These are phyloP conservation scores for Cydia strobilella DNA, from an alignment of 1,140 invertebrate species.

Conservation along the genomic window DNA sequence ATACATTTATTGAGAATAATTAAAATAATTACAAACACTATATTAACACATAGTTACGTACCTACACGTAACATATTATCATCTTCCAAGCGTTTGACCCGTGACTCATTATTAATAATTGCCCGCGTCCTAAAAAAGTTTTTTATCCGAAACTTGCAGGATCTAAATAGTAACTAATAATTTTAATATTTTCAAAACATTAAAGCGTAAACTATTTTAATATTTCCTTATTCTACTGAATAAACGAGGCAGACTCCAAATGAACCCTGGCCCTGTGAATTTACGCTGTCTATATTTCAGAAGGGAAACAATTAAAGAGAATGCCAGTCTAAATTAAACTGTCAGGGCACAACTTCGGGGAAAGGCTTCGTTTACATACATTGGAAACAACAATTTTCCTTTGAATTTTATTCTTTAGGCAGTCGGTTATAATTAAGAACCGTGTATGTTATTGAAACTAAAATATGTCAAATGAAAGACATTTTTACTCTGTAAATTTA, in stretches of 20 bases:
- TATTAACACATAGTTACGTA: too few species aligned
- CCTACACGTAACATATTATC: too few species aligned
- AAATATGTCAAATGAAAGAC: background rate
- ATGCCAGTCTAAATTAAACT: slow-evolving; percentile 58
- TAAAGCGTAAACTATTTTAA: background rate
- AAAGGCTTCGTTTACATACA: slow-evolving; percentile 44
- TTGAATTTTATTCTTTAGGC: slow-evolving; percentile 10
- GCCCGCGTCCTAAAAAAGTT: background rate
- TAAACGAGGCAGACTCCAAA: slow-evolving; percentile 15
- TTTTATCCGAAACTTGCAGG: background rate
- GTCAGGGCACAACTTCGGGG: slow-evolving; percentile 42
- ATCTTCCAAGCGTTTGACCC: too few species aligned
- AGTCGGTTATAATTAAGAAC: background rate
- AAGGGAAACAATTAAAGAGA: slow-evolving; percentile 52
- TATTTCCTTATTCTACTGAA: background rate
- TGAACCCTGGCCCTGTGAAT: slow-evolving; percentile 42
- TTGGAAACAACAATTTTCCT: slow-evolving; percentile 35
- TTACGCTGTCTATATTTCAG: slow-evolving; percentile 49
- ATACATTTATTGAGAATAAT: too few species aligned
- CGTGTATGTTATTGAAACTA: background rate
- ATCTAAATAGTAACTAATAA: background rate
- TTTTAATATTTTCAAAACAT: background rate
- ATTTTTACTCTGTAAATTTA: too few species aligned
- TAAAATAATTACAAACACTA: too few species aligned
- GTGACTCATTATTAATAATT: too few species aligned